phyloP scores from a whole-genome alignment of 2,888 invertebrate genomes.

The Spodoptera littoralis region DNA sequence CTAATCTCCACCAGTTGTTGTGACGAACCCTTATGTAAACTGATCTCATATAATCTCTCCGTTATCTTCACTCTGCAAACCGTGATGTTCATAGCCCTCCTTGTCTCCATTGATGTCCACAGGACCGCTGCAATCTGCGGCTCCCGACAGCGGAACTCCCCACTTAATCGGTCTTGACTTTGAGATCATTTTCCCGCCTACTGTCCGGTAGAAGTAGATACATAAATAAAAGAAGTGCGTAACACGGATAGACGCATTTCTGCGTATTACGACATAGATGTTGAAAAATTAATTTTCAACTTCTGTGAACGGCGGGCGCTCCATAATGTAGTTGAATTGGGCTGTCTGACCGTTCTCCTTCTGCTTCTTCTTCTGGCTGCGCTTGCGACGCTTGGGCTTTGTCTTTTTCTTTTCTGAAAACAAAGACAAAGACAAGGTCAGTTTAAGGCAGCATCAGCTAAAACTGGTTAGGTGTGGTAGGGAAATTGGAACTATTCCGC shows the following conservation, averaged over 20 bases:
- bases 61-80: too few species aligned
- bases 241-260: background rate
- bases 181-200: too few species aligned
- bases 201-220: background rate
- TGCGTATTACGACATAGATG: slow-evolving; percentile 21
- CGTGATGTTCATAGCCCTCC: too few species aligned
- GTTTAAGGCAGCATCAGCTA: background rate
- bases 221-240: slow-evolving; percentile 2
- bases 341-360: slow-evolving; percentile 23
- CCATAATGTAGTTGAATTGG: slow-evolving; percentile 9
- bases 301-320: slow-evolving; percentile 33
- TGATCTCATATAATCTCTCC: too few species aligned
- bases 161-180: too few species aligned
- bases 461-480: background rate
- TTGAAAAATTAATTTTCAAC: slow-evolving; percentile 36
- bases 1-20: too few species aligned
- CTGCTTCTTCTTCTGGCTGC: slow-evolving; percentile 6
- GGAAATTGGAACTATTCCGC: too few species aligned
- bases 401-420: slow-evolving; percentile 24
- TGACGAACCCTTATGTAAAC: too few species aligned
- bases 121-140: too few species aligned
- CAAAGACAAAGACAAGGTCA: background rate
- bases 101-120: too few species aligned
- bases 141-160: too few species aligned
- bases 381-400: slow-evolving; percentile 20